phyloP scores from a whole-genome alignment of 2,888 invertebrate genomes.

The Caenorhabditis uteleia region DNA sequence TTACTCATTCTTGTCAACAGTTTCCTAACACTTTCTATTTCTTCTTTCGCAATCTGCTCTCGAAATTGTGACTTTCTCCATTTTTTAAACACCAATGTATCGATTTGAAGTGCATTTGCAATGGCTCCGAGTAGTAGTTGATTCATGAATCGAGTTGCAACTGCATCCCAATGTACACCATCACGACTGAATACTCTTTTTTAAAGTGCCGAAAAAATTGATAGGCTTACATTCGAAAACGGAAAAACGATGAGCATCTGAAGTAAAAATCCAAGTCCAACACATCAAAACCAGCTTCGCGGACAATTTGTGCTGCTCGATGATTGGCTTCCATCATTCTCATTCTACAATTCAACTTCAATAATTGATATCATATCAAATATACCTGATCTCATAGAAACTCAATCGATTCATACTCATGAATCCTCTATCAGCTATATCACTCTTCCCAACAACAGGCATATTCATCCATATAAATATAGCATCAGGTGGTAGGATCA shows the following conservation, averaged over 20 bases:
- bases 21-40: too few species aligned
- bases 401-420: constrained; percentile 1
- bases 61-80: too few species aligned
- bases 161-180: constrained; percentile 41
- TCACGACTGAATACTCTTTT: constrained; percentile 29
- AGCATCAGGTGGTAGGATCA: constrained; percentile 23
- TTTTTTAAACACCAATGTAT: neutral
- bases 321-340: constrained; percentile 44
- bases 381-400: constrained; percentile 12
- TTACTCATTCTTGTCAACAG: too few species aligned
- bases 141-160: constrained; percentile 39
- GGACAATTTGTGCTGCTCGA: constrained; percentile 42
- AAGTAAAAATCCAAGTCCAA: constrained; percentile 46
- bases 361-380: too few species aligned
- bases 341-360: constrained; percentile 27
- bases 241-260: constrained; percentile 32
- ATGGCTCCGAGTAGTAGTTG: constrained; percentile 43
- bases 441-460: neutral
- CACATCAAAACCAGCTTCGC: constrained; percentile 49
- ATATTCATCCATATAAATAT: constrained; percentile 35
- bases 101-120: constrained; percentile 3
- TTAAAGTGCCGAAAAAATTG: neutral
- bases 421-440: constrained; percentile 12
- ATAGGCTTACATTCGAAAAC: constrained; percentile 27
- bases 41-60: too few species aligned